These are phyloP conservation scores for Lasiurus cinereus DNA, from an alignment of 2,113 vertebrate species.

Conservation along the genomic window DNA sequence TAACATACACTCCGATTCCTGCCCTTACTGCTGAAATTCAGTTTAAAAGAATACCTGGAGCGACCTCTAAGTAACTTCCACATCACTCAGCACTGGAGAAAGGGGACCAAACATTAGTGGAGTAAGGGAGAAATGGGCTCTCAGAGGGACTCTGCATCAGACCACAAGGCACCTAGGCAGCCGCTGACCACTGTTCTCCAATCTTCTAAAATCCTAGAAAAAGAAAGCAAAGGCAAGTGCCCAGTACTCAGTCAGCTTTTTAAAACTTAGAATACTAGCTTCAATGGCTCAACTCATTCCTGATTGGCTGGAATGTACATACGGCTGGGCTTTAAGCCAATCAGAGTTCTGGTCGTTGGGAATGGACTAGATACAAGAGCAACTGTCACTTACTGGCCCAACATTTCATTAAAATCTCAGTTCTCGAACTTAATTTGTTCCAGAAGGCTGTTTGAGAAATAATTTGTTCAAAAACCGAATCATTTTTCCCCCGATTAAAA, in stretches of 20 bases:
- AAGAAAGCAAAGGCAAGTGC: slow-evolving; percentile 70
- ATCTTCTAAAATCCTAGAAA: slow-evolving; percentile 70
- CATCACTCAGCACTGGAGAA: slow-evolving; percentile 74
- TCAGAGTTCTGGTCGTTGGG: slow-evolving; percentile 78
- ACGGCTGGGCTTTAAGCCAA: slow-evolving; percentile 65
- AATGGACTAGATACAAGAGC: slow-evolving; percentile 25
- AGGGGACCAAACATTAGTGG: slow-evolving; percentile 40
- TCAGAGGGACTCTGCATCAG: neutral
- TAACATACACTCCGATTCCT: slow-evolving; percentile 15
- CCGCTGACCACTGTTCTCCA: slow-evolving; percentile 75
- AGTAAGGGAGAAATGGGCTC: slow-evolving; percentile 61
- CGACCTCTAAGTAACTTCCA: slow-evolving; percentile 74
- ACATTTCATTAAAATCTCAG: slow-evolving; percentile 58
- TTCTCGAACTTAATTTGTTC: too few relatives aligned
- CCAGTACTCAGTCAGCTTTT: slow-evolving; percentile 24
- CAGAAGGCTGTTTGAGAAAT: too few relatives aligned
- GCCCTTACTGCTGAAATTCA: slow-evolving; percentile 60
- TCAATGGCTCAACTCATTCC: slow-evolving; percentile 58
- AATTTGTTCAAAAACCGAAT: too few relatives aligned
- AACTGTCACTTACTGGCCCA: slow-evolving; percentile 70
- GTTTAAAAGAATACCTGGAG: slow-evolving; percentile 78
- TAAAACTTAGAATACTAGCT: slow-evolving; percentile 63
- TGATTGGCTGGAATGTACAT: slow-evolving; percentile 71
- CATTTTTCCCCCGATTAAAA: too few relatives aligned
- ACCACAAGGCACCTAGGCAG: slow-evolving; percentile 67